phyloP scores from a whole-genome alignment of 2,113 vertebrate genomes.

The Ginglymostoma cirratum region DNA sequence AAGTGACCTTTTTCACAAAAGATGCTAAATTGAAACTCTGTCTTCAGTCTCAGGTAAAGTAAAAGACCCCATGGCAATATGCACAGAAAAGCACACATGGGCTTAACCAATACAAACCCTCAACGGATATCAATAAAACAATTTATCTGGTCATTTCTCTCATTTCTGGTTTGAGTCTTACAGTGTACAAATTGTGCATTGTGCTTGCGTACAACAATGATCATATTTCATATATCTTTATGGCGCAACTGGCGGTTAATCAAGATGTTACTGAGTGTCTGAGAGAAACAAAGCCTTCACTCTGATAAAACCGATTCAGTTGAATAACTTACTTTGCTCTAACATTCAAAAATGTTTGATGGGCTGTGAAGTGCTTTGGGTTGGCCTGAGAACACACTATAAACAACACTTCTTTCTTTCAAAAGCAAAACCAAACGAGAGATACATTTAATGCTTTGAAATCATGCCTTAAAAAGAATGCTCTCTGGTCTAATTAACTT shows the following conservation, averaged over 20 bases:
- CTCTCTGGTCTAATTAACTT: constrained; percentile 10
- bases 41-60: not conserved
- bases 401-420: not conserved
- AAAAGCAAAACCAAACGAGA: not conserved
- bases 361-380: not conserved
- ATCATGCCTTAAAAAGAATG: not conserved
- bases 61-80: not conserved
- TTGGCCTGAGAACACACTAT: not conserved
- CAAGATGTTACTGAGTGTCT: not conserved
- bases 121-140: not conserved
- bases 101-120: not conserved
- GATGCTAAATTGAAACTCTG: not conserved
- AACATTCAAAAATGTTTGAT: not conserved
- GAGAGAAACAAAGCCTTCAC: not conserved
- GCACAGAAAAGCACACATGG: not conserved
- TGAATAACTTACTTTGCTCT: not conserved
- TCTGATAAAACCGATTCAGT: not conserved
- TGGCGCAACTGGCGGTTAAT: not conserved
- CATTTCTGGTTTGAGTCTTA: not conserved
- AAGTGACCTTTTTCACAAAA: not conserved
- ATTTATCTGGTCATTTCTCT: not conserved
- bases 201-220: not conserved
- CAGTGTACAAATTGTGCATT: not conserved
- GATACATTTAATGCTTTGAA: not conserved
- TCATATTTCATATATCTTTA: not conserved